These are phyloP conservation scores for Sphecodes monilicornis DNA, from an alignment of 2,888 invertebrate species.

Conservation along the genomic window DNA sequence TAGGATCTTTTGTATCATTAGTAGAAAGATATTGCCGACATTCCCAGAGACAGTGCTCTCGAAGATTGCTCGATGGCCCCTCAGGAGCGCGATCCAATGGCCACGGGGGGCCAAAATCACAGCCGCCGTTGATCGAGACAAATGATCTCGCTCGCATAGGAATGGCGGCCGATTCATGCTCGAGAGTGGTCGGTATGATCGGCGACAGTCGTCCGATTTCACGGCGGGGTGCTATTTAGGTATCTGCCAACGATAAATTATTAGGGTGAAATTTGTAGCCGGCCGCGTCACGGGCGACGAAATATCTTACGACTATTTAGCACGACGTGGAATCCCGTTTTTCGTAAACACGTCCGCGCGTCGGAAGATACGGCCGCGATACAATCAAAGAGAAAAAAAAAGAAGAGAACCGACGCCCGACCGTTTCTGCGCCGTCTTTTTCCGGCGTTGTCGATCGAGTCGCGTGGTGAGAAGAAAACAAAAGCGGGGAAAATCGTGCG, in stretches of 20 bases:
- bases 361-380: constrained; percentile 36
- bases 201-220: constrained; percentile 46
- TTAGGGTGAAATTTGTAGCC: constrained; percentile 46
- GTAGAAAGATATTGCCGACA: not conserved
- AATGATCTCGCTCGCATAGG: constrained; percentile 36
- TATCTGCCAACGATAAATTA: constrained; percentile 54
- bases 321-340: constrained; percentile 58
- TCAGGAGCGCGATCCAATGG: constrained; percentile 1
- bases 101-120: constrained; percentile 15
- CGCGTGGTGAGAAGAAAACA: constrained; percentile 46
- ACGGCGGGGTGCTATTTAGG: constrained; percentile 53
- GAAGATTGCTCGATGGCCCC: not conserved
- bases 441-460: constrained; percentile 43
- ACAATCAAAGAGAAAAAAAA: constrained; percentile 12
- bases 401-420: not conserved
- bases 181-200: constrained; percentile 31
- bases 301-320: constrained; percentile 63
- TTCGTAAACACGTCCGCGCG: constrained; percentile 61
- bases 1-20: not conserved
- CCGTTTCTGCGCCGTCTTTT: not conserved
- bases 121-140: constrained; percentile 36
- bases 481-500: constrained; percentile 55
- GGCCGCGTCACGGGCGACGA: constrained; percentile 31
- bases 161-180: constrained; percentile 20
- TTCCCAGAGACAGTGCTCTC: not conserved